Evolutionary conservation across 2,797 vertebrate species (phyloP).

Genomic region (Gastrophryne carolinensis): DNA sequence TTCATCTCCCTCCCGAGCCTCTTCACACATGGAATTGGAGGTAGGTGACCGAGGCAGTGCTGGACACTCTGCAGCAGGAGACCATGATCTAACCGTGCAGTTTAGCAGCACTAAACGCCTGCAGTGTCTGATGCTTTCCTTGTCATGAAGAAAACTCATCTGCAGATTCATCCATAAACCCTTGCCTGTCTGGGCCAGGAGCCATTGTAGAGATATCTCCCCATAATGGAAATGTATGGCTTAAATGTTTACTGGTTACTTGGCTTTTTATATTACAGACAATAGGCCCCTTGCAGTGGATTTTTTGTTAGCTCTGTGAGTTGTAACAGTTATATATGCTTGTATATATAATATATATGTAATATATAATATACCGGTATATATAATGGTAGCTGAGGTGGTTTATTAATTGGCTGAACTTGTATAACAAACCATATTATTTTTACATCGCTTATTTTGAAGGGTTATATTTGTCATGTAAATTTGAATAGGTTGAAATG

Average conservation of each 20-base stretch:
- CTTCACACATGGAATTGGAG: constrained; percentile 4
- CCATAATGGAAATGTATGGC: neutral
- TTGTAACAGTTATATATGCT: too few species aligned
- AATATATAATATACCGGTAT: too few species aligned
- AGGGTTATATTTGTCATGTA: too few species aligned
- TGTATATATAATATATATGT: too few species aligned
- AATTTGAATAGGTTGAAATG: too few species aligned
- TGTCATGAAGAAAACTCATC: constrained; percentile 18
- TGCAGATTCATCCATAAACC: constrained; percentile 11
- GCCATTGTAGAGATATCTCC: neutral
- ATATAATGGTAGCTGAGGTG: too few species aligned
- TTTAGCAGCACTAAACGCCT: constrained; percentile 17
- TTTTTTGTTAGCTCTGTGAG: too few species aligned
- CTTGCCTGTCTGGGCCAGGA: neutral
- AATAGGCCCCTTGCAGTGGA: neutral
- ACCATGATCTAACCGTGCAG: constrained; percentile 30
- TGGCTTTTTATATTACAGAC: neutral
- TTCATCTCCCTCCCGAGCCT: neutral
- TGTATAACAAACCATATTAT: too few species aligned
- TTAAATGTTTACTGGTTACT: neutral
- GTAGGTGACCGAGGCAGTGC: constrained; percentile 38
- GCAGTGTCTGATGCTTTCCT: constrained; percentile 30
- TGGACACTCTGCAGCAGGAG: constrained; percentile 31
- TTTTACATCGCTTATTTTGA: too few species aligned
- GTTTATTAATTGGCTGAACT: too few species aligned